Evolutionary conservation across 92 coral and sea anemone genomes (phyloP), one percentile per base, ranked within the genome.

Genomic region (Epizoanthus illoricatus): DNA sequence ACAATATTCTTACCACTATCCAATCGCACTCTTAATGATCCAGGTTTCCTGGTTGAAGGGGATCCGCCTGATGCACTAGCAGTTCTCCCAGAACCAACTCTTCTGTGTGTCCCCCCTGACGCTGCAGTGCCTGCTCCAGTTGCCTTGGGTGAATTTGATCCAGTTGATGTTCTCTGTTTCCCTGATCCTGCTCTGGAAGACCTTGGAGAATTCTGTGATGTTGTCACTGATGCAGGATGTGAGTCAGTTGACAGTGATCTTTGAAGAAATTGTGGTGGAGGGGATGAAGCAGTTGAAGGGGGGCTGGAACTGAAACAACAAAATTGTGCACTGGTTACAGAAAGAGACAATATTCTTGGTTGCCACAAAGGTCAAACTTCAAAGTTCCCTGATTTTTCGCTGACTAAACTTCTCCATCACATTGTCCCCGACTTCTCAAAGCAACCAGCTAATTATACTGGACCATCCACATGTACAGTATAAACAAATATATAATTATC

Each of bases 121-220:
- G 56, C 15, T 13, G 12, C 56, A 52, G 56, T 78, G 60, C 4
- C 61, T 7, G 17, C 5, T 9, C 61, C 70, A 78, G 82, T n/a
- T 39, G 61, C 59, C 36, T 21, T 45, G 33, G 82, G 82, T 41
- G 82, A 78, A 39, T 78, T 59, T 63, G 82, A 21, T 5, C 61
- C 82, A 42, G 13, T 21, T 7, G 52, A 41, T 23, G 58, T 16
- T 54, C 64, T 56, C 4, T 56, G 67, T 2, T 24, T 28, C 71
- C 39, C 71, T 76, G 81, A 64, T 18, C 68, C 57, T 39, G 56
- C 69, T 39, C 55, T 3, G 5, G 80, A 33, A 20, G 69, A 11
- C 61, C 57, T 39, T 5, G 56, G 52, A 24, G 82, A 62, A 23
- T 63, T 45, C 39, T 63, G 71, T 6, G 28, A 78, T 18, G 82